Conservation (phyloP, 2,113 vertebrate genomes). For the Ceyx margarethae region DNA sequence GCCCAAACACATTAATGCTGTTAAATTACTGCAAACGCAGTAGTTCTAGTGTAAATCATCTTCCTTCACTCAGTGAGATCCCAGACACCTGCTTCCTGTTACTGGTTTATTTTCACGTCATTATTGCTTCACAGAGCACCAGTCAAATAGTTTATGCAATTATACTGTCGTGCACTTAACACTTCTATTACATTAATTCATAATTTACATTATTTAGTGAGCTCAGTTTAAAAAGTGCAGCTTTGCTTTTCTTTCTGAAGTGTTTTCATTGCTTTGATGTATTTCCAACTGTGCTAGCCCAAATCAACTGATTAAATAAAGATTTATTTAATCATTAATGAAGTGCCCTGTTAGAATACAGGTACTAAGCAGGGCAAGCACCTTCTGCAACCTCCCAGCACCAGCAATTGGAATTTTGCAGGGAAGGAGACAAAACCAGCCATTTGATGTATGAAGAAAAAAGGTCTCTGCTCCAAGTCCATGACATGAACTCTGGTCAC, state of each 20-base stretch:
- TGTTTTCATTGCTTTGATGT: constrained; percentile 68
- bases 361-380: constrained; percentile 29
- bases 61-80: constrained; percentile 77
- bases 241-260: constrained; percentile 72
- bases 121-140: constrained; percentile 78
- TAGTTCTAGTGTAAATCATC: constrained; percentile 76
- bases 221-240: constrained; percentile 75
- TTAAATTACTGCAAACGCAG: constrained; percentile 71
- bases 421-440: not conserved
- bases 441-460: not conserved
- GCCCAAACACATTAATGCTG: constrained; percentile 75
- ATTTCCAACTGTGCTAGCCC: constrained; percentile 72
- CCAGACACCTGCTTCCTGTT: constrained; percentile 79
- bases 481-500: not conserved
- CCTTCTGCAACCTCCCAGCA: constrained; percentile 17
- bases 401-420: constrained; percentile 14
- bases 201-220: constrained; percentile 82
- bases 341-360: constrained; percentile 50
- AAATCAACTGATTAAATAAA: constrained; percentile 75
- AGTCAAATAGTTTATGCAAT: constrained; percentile 78
- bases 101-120: constrained; percentile 84
- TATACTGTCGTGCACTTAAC: constrained; percentile 68
- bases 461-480: not conserved
- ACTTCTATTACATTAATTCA: constrained; percentile 80
- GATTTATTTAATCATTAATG: constrained; percentile 73